Base-by-base conservation (phyloP, 2,113 vertebrate species). In the Otocyon megalotis region DNA sequence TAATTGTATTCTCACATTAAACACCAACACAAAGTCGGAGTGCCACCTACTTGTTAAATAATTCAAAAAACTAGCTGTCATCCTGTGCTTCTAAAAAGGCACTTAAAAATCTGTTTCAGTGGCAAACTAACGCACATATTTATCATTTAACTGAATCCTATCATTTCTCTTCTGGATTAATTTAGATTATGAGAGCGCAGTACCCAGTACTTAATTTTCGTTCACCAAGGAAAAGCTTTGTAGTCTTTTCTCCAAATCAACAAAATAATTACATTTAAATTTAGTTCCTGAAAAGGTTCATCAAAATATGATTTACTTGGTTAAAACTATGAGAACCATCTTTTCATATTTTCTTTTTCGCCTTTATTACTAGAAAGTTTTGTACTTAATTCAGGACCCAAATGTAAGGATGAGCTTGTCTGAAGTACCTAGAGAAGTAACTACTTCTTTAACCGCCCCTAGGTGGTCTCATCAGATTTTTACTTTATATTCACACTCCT, bases 261-360 rank as follows among this genome's bases (percentile, higher is more conserved):
- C 53, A 86, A 89, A 94, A 63, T 77, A 96, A 93, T 76, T 81
- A 77, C 54, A 77, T 48, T 92, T 69, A 87, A 76, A 10, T 12
- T 88, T 63, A 92, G 35, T 81, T 81, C 22, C 50, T 71, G 37
- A 67, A 81, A 65, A 79, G 11, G 9, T 26, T 90, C 50, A 0
- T 88, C 83, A 69, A 85, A 88, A 54, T 77, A 67, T 4, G 6
- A 74, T 71, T 67, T 86, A 48, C 50, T 94, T 72, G 32, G 13
- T 43, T 60, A 35, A 86, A 84, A 91, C 92, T 72, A 43, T 50
- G 28, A 63, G 65, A 88, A 82, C 32, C 50, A 43, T 35, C 1
- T 79, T 85, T 79, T 58, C 30, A 43, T 35, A 1, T 79, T 85
- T 79, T 58, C 30, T 79, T 82, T 85, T 89, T 54, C 60, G 35